Conservation (phyloP, 2,797 vertebrate genomes). For the Periophthalmus magnuspinnatus region DNA sequence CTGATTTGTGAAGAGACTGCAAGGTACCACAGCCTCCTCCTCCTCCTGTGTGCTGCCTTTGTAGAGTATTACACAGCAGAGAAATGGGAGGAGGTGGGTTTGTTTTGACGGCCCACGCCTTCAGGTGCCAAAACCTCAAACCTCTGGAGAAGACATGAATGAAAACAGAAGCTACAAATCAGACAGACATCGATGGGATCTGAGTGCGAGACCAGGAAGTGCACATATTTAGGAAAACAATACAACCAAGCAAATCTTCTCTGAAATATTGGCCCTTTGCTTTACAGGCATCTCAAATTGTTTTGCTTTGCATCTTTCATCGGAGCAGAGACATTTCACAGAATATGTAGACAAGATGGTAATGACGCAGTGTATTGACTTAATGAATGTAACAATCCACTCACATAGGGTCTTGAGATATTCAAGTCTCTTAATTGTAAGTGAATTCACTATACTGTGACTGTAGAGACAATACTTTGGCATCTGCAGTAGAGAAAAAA, state of each 20-base stretch:
- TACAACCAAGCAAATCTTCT: neutral
- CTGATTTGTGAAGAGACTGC: constrained; percentile 14
- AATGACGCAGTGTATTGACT: neutral
- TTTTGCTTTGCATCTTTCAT: neutral
- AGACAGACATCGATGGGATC: constrained; percentile 24
- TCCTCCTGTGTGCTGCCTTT: constrained; percentile 39
- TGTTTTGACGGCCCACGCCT: constrained; percentile 68
- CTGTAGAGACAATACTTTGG: too few species aligned
- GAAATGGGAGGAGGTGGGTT: constrained; percentile 50
- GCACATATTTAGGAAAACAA: constrained; percentile 7
- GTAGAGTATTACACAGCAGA: constrained; percentile 58
- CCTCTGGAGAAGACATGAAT: constrained; percentile 54
- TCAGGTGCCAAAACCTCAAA: constrained; percentile 67
- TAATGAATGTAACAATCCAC: too few species aligned
- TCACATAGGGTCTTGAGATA: too few species aligned
- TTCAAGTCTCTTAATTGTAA: neutral
- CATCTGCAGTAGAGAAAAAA: neutral
- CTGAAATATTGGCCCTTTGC: neutral
- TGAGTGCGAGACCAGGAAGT: constrained; percentile 6
- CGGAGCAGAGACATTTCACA: neutral
- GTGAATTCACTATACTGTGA: neutral
- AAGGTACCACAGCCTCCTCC: constrained; percentile 18
- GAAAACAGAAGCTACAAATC: constrained; percentile 36
- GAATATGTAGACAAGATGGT: neutral
- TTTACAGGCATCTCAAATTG: neutral